Conservation (phyloP, 1,140 invertebrate species). For the Elymnias hypermnestra region DNA sequence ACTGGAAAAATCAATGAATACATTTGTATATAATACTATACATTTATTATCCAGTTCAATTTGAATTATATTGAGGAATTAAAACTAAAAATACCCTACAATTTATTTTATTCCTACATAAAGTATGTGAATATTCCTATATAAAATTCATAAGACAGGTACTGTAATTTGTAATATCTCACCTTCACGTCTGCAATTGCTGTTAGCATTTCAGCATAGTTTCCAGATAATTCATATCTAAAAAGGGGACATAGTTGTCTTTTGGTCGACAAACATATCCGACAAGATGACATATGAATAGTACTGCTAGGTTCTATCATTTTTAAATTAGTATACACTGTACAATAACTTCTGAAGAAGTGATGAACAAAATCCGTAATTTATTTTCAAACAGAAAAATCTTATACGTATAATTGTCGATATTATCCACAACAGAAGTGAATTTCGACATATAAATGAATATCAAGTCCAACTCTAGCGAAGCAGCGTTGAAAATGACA, state of each 20-base stretch:
- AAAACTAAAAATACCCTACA: too few relatives aligned
- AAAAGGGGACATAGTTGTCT: slow-evolving; percentile 64
- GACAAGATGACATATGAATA: slow-evolving; percentile 54
- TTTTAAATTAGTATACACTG: slow-evolving; percentile 23
- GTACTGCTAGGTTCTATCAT: slow-evolving; percentile 38
- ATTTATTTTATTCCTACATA: too few relatives aligned
- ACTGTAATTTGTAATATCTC: slow-evolving; percentile 8
- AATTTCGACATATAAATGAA: slow-evolving; percentile 8
- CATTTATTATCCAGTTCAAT: too few relatives aligned
- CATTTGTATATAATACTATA: too few relatives aligned
- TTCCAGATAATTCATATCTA: slow-evolving; percentile 65
- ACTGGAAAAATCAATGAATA: too few relatives aligned
- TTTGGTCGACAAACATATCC: slow-evolving; percentile 60
- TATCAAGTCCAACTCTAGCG: slow-evolving; percentile 12
- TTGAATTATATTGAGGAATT: too few relatives aligned
- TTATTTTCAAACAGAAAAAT: not conserved
- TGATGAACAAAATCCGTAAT: slow-evolving; percentile 35
- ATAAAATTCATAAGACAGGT: too few relatives aligned
- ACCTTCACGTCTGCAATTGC: slow-evolving; percentile 68
- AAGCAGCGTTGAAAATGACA: not conserved
- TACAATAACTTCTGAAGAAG: slow-evolving; percentile 22
- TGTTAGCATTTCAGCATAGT: slow-evolving; percentile 70
- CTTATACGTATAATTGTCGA: slow-evolving; percentile 8
- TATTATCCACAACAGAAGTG: not conserved
- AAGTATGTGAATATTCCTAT: too few relatives aligned